These are phyloP conservation scores for Emydoidea blandingii DNA, from an alignment of 2,797 vertebrate genomes.

Conservation along the genomic window DNA sequence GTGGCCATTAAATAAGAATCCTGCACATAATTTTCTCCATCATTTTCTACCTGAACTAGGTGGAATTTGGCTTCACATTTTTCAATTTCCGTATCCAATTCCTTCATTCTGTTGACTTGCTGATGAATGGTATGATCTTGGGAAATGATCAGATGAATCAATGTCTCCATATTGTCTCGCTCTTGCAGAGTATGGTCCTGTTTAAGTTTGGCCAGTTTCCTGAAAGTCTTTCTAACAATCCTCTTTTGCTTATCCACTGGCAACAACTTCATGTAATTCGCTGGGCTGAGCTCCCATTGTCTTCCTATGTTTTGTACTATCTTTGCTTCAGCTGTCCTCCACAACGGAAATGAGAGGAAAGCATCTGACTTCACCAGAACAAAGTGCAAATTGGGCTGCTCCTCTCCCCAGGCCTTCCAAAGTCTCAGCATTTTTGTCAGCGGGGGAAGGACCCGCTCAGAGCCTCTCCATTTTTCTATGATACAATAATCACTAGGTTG, in stretches of 20 bases:
- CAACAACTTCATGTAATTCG: conserved; percentile 86
- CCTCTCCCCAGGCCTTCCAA: conserved; percentile 95
- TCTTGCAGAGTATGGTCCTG: conserved; percentile 84
- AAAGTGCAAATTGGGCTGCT: conserved; percentile 91
- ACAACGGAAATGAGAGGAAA: conserved; percentile 86
- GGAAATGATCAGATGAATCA: conserved; percentile 92
- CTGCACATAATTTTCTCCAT: conserved; percentile 83
- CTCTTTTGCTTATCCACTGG: conserved; percentile 92
- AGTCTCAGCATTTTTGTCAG: conserved; percentile 93
- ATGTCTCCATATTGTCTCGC: conserved; percentile 84
- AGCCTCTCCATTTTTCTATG: conserved; percentile 94
- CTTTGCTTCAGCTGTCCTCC: conserved; percentile 84
- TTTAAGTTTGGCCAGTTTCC: conserved; percentile 94
- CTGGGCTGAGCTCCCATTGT: conserved; percentile 84
- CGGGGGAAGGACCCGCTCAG: conserved; percentile 91
- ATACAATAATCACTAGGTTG: conserved; percentile 93
- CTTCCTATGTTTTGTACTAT: conserved; percentile 81
- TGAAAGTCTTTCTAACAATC: conserved; percentile 95
- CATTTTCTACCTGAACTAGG: conserved; percentile 75
- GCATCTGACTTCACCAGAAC: conserved; percentile 90
- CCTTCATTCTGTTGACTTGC: conserved; percentile 90
- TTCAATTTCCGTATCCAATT: conserved; percentile 91
- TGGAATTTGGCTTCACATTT: conserved; percentile 82
- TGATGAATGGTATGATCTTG: conserved; percentile 95
- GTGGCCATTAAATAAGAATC: conserved; percentile 77